Evolutionary conservation across 2,113 vertebrate genomes (phyloP), one percentile per base, ranked within the genome.

Genomic region (Agelaius tricolor): DNA sequence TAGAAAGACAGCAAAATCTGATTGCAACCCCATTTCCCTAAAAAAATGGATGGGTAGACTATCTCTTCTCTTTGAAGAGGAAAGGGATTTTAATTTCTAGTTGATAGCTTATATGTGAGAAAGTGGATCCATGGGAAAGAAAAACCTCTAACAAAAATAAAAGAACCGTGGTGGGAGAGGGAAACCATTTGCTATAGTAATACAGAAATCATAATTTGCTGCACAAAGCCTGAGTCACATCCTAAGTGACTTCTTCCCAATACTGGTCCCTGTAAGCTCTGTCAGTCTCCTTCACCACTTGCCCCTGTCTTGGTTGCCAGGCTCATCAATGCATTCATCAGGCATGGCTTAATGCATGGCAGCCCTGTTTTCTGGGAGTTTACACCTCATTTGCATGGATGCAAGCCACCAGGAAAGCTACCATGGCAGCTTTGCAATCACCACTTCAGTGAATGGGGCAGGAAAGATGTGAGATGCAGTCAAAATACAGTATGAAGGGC

Each of bases 11-110:
- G 30, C 6, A 44, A 84, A 71, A 75, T 78, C 72, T 21, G 31
- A 67, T 17, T 24, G 30, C 37, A 87, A 58, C 1, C 3, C 4
- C 3, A 6, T 17, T n/a, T 22, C 14, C 14, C 8, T 6, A 0
- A 0, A n/a, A n/a, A 52, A 35, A 30, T 4, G 7, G 19, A 28
- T 68, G 20, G 6, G 2, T 59, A 75, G 8, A 79, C 21, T 69
- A 30, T n/a, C 59, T 85, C 39, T 35, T 39, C 18, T 77, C 37
- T 85, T 79, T 46, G 49, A 79, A 69, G 33, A 47, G 46, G 82
- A 85, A 63, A 18, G 5, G 13, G 8, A 77, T 77, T 92, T 67
- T 68, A 59, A 78, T 94, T 84, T 84, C 52, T 86, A 22, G 10
- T 30, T 59, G 10, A 7, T 67, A 9, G 20, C 9, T 62, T 71